Base-by-base conservation (phyloP, 2,888 invertebrate genomes). In the Orchesellides sinensis region DNA sequence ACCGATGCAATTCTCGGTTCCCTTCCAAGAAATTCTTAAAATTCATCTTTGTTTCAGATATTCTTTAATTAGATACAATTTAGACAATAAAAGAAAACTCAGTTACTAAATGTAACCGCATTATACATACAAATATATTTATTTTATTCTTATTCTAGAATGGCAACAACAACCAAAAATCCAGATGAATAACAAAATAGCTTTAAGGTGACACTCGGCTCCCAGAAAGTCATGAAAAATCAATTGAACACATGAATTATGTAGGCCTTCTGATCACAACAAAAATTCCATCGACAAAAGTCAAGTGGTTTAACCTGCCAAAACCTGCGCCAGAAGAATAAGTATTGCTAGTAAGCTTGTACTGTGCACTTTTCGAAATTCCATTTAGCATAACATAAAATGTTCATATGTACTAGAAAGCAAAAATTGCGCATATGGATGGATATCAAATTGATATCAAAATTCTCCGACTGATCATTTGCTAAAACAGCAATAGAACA, bases 261-360 rank as follows among this genome's bases (percentile, higher is more conserved):
- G 56, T 35, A 68, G 74, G 35, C 52, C 25, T 52, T n/a, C 63
- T 63, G 56, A 19, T 66, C 27, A 10, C 56, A 56, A 45, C 45
- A 45, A 63, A 45, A 54, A 75, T 66, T 75, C 75, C 56, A 66
- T 66, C 66, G 65, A 66, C 66, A 66, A 56, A 66, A 75, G 65
- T 75, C 66, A 75, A 66, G 68, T 59, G 66, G 66, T 47, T 66
- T 54, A 75, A 66, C 75, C 75, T 49, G 21, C 21, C 49, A 49
- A 8, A 49, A 2, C 49, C 2, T n/a, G 49, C 21, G 1, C 17
- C 6, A 17, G 19, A 17, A 49, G 19, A 49, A 19, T 6, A 49
- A 49, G 72, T 47, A 61, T 45, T n/a, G 52, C 61, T 63, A 35
- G 63, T 73, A 49, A 49, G 21, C 61, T 17, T n/a, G 8, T 8